Conservation (phyloP, 2,888 invertebrate species). For the Sceliomorpha sp. region DNA sequence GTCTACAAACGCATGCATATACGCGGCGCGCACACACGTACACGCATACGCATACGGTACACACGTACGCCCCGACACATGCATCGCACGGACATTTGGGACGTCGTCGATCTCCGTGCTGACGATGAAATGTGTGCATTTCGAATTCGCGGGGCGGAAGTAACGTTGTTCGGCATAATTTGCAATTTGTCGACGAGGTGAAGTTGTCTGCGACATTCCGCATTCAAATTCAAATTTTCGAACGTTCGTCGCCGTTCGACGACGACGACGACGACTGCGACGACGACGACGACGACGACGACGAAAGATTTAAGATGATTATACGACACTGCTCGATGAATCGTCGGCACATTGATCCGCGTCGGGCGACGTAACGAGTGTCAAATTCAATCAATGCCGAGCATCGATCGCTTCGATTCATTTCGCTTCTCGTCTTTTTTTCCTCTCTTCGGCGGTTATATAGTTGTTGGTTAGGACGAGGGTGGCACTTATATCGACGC, state of each 20-base stretch:
- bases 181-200: too few species aligned
- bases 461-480: constrained; percentile 46
- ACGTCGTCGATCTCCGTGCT: too few species aligned
- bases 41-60: constrained; percentile 12
- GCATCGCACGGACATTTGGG: constrained; percentile 1
- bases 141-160: not conserved
- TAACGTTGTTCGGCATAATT: too few species aligned
- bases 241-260: constrained; percentile 12
- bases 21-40: not conserved
- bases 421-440: constrained; percentile 4
- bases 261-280: too few species aligned
- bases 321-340: constrained; percentile 18
- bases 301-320: not conserved
- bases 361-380: constrained; percentile 38
- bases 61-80: constrained; percentile 6
- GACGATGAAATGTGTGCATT: too few species aligned
- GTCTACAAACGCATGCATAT: constrained; percentile 1
- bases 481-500: constrained; percentile 10
- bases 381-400: constrained; percentile 43
- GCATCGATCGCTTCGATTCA: constrained; percentile 41
- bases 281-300: too few species aligned
- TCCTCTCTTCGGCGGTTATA: constrained; percentile 3
- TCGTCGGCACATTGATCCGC: constrained; percentile 16
- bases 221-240: too few species aligned
- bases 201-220: too few species aligned